These are phyloP conservation scores for Esox niger DNA, from an alignment of 2,113 vertebrate genomes.

Conservation along the genomic window DNA sequence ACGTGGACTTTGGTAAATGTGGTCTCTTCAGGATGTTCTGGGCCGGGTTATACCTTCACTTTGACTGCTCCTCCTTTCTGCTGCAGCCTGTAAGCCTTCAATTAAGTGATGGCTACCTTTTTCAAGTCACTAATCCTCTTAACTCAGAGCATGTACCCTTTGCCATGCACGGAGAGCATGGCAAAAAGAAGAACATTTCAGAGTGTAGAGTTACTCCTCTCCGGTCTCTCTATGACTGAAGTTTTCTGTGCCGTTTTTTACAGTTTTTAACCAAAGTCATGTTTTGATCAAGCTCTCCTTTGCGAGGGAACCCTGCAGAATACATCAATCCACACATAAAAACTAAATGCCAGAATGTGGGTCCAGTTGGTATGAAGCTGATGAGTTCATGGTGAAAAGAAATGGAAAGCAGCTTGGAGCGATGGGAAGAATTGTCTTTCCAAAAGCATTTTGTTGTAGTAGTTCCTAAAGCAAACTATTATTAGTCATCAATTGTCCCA, in stretches of 20 bases:
- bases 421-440: too few relatives aligned
- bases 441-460: too few relatives aligned
- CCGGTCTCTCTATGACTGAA: constrained; percentile 31
- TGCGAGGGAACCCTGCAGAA: too few relatives aligned
- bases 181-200: not conserved
- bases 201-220: constrained; percentile 37
- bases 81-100: constrained; percentile 76
- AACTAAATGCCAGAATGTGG: too few relatives aligned
- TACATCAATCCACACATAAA: too few relatives aligned
- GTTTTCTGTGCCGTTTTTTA: constrained; percentile 53
- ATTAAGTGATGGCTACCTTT: constrained; percentile 81
- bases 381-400: too few relatives aligned
- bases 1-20: constrained; percentile 66
- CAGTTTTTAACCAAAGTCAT: too few relatives aligned
- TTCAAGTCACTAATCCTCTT: constrained; percentile 81
- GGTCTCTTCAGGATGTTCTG: constrained; percentile 72
- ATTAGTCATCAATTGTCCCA: too few relatives aligned
- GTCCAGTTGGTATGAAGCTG: too few relatives aligned
- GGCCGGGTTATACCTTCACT: constrained; percentile 76
- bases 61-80: constrained; percentile 74
- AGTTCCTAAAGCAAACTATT: too few relatives aligned
- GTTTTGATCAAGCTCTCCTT: too few relatives aligned
- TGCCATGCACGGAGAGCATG: constrained; percentile 44
- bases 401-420: too few relatives aligned
- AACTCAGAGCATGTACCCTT: constrained; percentile 70